Conservation (phyloP, 2,113 vertebrate species). For the Heterotilapia buettikoferi region DNA sequence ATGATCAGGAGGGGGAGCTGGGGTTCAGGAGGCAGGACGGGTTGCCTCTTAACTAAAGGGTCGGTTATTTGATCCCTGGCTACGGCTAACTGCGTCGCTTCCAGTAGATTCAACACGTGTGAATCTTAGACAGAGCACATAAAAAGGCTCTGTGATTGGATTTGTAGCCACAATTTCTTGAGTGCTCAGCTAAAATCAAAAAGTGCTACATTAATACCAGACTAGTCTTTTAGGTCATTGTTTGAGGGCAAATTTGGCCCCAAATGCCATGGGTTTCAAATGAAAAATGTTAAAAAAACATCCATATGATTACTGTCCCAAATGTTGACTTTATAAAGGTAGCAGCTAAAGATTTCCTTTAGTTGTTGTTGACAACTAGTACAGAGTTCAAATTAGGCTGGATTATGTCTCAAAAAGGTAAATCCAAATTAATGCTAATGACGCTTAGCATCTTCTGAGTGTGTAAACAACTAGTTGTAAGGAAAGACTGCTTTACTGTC, state of each 20-base stretch:
- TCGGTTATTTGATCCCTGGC: neutral
- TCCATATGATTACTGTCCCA: neutral
- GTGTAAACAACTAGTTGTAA: neutral
- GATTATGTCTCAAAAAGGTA: neutral
- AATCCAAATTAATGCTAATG: neutral
- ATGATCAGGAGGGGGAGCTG: neutral
- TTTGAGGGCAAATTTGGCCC: neutral
- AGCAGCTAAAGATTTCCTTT: neutral
- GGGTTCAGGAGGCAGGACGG: neutral
- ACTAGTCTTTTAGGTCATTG: neutral
- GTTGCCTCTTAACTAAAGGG: neutral
- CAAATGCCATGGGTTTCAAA: neutral
- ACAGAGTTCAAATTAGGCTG: neutral
- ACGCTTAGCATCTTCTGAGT: neutral
- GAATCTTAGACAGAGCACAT: neutral
- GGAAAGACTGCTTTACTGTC: neutral
- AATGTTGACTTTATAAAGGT: neutral
- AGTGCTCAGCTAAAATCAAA: neutral
- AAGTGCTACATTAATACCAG: neutral
- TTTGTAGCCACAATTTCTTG: neutral
- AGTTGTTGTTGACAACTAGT: neutral
- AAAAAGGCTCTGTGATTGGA: neutral
- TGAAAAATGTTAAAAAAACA: neutral
- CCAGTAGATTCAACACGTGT: neutral
- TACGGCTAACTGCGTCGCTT: rapidly evolving